Conservation (phyloP, 2,888 invertebrate genomes). For the Pasiphila rectangulata region DNA sequence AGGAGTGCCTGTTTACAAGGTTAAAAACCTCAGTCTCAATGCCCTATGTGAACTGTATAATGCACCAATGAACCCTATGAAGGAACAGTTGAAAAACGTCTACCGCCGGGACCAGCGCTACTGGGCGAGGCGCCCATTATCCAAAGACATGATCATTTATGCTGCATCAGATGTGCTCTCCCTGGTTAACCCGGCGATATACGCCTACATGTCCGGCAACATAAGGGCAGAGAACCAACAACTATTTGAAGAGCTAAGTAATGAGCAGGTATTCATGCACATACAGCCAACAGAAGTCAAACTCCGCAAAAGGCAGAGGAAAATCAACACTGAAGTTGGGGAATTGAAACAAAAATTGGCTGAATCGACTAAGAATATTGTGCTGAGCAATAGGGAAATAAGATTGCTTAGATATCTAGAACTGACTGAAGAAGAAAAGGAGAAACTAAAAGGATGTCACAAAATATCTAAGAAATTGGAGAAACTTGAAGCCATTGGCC, state of each 20-base stretch:
- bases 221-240: slow-evolving; percentile 86
- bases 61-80: slow-evolving; percentile 93
- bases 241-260: slow-evolving; percentile 90
- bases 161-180: slow-evolving; percentile 94
- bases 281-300: slow-evolving; percentile 93
- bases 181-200: slow-evolving; percentile 92
- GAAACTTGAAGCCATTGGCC: slow-evolving; percentile 90
- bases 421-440: slow-evolving; percentile 94
- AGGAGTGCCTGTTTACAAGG: slow-evolving; percentile 95
- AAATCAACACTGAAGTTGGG: slow-evolving; percentile 94
- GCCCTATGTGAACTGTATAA: slow-evolving; percentile 94
- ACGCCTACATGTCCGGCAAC: slow-evolving; percentile 83
- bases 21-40: slow-evolving; percentile 95
- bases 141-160: slow-evolving; percentile 94
- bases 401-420: slow-evolving; percentile 93
- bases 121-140: slow-evolving; percentile 94
- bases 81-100: slow-evolving; percentile 93
- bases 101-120: slow-evolving; percentile 92
- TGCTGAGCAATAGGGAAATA: slow-evolving; percentile 95
- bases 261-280: slow-evolving; percentile 92
- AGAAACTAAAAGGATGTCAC: slow-evolving; percentile 93
- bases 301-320: slow-evolving; percentile 91
- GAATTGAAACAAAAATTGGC: slow-evolving; percentile 91
- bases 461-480: slow-evolving; percentile 96
- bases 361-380: slow-evolving; percentile 91